phyloP scores from a whole-genome alignment of 2,113 vertebrate genomes.

The Chloropsis cyanopogon region DNA sequence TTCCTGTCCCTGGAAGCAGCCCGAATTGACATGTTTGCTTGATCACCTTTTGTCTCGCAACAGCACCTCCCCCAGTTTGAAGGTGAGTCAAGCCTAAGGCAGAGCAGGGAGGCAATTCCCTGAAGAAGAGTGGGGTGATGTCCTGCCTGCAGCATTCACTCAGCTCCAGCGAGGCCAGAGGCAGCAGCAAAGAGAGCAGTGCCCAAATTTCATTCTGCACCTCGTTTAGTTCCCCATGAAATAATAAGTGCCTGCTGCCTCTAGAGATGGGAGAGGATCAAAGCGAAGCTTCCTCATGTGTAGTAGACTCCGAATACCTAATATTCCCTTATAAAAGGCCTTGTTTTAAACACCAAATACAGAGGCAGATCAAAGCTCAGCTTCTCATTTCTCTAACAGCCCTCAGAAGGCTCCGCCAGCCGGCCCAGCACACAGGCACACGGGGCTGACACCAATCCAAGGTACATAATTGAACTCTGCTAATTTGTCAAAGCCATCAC shows the following conservation, averaged over 20 bases:
- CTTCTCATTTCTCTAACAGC: slow-evolving; percentile 52
- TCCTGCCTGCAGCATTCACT: accelerated
- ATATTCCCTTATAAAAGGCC: slow-evolving; percentile 63
- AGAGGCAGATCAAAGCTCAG: slow-evolving; percentile 66
- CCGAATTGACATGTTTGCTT: slow-evolving; percentile 12
- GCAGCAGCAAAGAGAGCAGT: neutral
- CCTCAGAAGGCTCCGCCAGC: slow-evolving; percentile 24
- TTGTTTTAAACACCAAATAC: slow-evolving; percentile 72
- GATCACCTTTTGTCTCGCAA: slow-evolving; percentile 27
- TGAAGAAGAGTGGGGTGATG: neutral
- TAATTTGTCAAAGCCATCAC: slow-evolving; percentile 7
- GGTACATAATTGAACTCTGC: slow-evolving; percentile 16
- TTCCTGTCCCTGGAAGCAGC: neutral
- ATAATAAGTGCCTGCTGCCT: slow-evolving; percentile 52
- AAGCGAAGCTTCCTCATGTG: slow-evolving; percentile 41
- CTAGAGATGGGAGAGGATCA: slow-evolving; percentile 58
- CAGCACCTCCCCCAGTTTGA: neutral
- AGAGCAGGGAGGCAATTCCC: neutral
- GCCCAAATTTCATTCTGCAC: neutral
- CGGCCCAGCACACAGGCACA: neutral
- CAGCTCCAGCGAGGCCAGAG: neutral
- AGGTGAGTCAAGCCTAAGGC: neutral
- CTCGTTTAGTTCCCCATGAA: slow-evolving; percentile 51
- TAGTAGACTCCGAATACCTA: slow-evolving; percentile 64
- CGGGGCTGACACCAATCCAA: neutral